Conservation (phyloP, 2,113 vertebrate species). For the Gymnobelideus leadbeateri region DNA sequence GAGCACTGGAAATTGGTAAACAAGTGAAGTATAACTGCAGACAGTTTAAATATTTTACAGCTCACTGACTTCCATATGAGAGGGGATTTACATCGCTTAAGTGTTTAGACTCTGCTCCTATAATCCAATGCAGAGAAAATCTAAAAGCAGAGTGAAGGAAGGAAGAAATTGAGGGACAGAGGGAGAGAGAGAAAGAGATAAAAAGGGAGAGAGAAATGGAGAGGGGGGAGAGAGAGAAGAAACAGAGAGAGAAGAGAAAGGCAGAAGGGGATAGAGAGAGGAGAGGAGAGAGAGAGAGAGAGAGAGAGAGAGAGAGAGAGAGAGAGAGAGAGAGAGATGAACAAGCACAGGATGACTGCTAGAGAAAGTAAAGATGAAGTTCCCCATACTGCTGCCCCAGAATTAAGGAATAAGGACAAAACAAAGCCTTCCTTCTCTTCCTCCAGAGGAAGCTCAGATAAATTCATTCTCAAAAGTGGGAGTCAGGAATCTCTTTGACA, state of each 20-base stretch:
- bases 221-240: too few species aligned
- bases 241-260: too few species aligned
- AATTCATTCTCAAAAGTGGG: neutral
- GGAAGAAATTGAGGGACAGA: neutral
- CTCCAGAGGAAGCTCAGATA: neutral
- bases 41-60: conserved; percentile 58
- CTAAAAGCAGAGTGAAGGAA: neutral
- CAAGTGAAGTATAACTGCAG: conserved; percentile 25
- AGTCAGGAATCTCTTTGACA: neutral
- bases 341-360: neutral
- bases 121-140: conserved; percentile 51
- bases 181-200: neutral
- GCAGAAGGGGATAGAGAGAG: too few species aligned
- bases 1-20: conserved; percentile 50
- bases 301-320: too few species aligned
- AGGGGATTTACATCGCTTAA: conserved; percentile 46
- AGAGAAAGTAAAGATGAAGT: neutral
- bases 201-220: neutral
- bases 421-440: neutral
- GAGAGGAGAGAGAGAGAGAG: too few species aligned
- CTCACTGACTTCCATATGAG: conserved; percentile 53
- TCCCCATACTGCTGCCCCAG: neutral
- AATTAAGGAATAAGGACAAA: neutral
- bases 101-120: conserved; percentile 47
- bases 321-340: too few species aligned